Conservation (phyloP, 2,888 invertebrate species). For the Cephus runcator region DNA sequence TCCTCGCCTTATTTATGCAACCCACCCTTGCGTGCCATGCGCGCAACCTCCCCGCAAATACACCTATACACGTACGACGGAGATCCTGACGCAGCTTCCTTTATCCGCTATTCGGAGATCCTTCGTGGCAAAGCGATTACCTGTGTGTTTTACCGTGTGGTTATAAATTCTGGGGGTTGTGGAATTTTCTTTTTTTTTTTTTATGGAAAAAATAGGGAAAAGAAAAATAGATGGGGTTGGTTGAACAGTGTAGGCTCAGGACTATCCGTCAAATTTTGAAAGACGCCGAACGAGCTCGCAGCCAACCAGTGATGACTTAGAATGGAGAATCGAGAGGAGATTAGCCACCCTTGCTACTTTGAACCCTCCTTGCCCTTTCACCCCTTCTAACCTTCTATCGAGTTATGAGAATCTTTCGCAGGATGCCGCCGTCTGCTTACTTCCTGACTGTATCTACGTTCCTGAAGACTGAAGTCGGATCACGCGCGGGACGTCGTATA, state of each 20-base stretch:
- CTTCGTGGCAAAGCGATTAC: background rate
- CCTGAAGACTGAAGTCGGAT: conserved; percentile 45
- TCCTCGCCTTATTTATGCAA: conserved; percentile 64
- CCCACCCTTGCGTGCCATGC: conserved; percentile 23
- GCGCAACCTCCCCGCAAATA: background rate
- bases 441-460: conserved; percentile 12
- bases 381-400: conserved; percentile 44
- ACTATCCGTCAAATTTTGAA: background rate
- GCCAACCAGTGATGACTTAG: conserved; percentile 22
- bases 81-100: background rate
- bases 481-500: conserved; percentile 59
- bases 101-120: background rate
- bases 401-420: conserved; percentile 59
- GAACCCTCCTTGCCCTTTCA: conserved; percentile 24
- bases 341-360: conserved; percentile 44
- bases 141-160: background rate
- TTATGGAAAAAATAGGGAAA: background rate
- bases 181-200: too few relatives aligned
- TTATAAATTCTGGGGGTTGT: background rate
- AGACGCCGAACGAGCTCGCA: background rate
- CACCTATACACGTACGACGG: background rate
- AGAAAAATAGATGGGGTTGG: background rate
- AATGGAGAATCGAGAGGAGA: conserved; percentile 51
- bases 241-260: background rate
- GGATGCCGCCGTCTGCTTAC: background rate